Percentiles rank a stretch among this genome's conserved stretches.
Conservation (phyloP, 2,113 vertebrate genomes). For the Halcyon senegalensis region DNA sequence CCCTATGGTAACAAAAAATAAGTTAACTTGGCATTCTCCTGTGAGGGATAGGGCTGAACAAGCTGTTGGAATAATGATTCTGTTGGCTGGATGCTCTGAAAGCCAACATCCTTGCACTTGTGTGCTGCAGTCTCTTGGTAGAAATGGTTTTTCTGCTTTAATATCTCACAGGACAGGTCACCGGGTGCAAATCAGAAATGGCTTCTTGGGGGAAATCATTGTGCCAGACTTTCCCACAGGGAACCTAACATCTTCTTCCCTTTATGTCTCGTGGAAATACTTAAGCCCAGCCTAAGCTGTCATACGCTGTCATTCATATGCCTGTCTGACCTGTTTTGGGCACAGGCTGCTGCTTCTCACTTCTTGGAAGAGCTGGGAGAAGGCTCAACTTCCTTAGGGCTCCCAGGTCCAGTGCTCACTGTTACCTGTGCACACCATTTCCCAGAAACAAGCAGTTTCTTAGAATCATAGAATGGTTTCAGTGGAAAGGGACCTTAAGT, state of each 20-base stretch:
- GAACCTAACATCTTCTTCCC: neutral
- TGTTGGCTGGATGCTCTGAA: neutral
- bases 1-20: neutral
- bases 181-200: neutral
- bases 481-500: too few relatives aligned
- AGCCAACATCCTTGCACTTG: neutral
- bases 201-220: neutral
- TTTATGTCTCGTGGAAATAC: neutral
- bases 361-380: neutral
- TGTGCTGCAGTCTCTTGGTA: neutral
- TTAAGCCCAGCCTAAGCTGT: neutral
- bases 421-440: neutral
- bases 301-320: neutral
- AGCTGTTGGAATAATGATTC: neutral
- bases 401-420: neutral
- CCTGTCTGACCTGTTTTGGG: neutral
- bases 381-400: neutral
- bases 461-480: neutral
- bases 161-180: neutral
- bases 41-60: neutral
- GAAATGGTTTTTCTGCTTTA: neutral
- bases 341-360: neutral
- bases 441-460: neutral
- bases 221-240: neutral
- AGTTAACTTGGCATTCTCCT: neutral